A percentile compares a stretch with the other conserved stretches of the same genome.
Conservation (phyloP, 2,113 vertebrate species). For the Amphiprion ocellaris region DNA sequence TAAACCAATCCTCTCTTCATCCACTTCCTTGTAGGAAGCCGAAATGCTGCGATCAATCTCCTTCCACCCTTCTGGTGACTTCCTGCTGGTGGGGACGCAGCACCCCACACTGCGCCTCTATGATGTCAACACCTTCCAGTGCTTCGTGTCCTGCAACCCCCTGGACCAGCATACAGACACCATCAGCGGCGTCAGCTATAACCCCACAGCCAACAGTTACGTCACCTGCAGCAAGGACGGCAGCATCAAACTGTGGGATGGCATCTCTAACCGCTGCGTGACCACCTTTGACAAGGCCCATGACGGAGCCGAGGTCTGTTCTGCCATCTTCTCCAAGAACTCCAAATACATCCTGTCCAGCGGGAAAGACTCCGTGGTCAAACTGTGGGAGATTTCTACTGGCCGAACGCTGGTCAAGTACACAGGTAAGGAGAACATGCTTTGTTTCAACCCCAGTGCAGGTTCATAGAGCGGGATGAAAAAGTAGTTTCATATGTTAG, state of each 20-base stretch:
- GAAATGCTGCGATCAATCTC: slow-evolving; percentile 98
- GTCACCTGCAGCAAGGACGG: slow-evolving; percentile 97
- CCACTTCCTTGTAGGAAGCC: slow-evolving; percentile 88
- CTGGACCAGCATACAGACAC: slow-evolving; percentile 98
- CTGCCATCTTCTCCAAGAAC: slow-evolving; percentile 97
- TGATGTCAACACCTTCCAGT: slow-evolving; percentile 98
- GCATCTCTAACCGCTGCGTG: slow-evolving; percentile 97
- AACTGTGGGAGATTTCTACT: slow-evolving; percentile 98
- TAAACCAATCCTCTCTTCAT: neutral
- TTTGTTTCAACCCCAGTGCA: neutral
- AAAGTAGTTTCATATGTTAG: too few relatives aligned
- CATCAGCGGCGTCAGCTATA: slow-evolving; percentile 95
- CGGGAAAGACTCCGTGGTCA: slow-evolving; percentile 98
- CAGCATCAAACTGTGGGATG: slow-evolving; percentile 98
- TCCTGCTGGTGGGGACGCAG: slow-evolving; percentile 95
- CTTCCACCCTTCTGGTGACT: slow-evolving; percentile 98
- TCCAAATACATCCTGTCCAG: slow-evolving; percentile 98
- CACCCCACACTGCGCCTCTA: slow-evolving; percentile 97
- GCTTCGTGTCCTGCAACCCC: slow-evolving; percentile 97
- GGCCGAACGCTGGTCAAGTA: slow-evolving; percentile 96
- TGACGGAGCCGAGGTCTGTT: slow-evolving; percentile 96
- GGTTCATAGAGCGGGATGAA: neutral
- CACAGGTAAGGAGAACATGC: slow-evolving; percentile 86
- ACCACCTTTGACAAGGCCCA: slow-evolving; percentile 97
- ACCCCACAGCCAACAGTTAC: slow-evolving; percentile 94